These are phyloP conservation scores for Ceraclea dissimilis DNA, from an alignment of 2,888 invertebrate species.

Conservation along the genomic window DNA sequence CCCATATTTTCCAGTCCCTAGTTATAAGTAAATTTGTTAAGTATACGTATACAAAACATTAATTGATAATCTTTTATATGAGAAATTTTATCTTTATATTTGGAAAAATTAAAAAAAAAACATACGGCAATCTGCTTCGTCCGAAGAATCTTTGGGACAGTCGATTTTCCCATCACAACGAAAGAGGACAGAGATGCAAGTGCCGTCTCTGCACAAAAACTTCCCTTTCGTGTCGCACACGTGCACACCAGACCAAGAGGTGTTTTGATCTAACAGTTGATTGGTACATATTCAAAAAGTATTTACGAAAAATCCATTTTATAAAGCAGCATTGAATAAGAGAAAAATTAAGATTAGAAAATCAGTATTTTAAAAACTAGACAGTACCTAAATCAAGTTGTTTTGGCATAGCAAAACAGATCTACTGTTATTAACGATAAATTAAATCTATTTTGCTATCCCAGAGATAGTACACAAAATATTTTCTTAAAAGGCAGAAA, in stretches of 20 bases:
- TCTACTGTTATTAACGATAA: no score
- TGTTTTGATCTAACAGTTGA: constrained; percentile 12
- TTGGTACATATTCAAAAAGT: constrained; percentile 3
- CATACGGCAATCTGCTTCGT: constrained; percentile 58
- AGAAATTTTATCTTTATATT: not conserved
- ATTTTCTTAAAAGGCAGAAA: no score
- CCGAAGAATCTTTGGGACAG: constrained; percentile 58
- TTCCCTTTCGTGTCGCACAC: constrained; percentile 45
- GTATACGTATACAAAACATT: no score
- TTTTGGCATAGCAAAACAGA: no score
- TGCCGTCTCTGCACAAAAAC: constrained; percentile 67
- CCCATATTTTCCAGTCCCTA: no score
- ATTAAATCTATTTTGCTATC: no score
- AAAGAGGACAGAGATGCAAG: constrained; percentile 60
- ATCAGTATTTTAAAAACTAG: no score
- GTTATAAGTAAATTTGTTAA: no score
- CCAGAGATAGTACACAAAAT: no score
- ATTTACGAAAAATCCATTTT: constrained; percentile 28
- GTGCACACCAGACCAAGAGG: constrained; percentile 37
- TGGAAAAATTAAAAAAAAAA: constrained; percentile 27
- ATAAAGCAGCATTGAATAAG: constrained; percentile 31
- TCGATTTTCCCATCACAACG: constrained; percentile 69
- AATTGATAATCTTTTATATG: no score
- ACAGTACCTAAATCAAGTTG: no score
- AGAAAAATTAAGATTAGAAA: not conserved